Base-by-base conservation (phyloP, 1,140 invertebrate genomes). In the Dermatophagoides farinae region DNA sequence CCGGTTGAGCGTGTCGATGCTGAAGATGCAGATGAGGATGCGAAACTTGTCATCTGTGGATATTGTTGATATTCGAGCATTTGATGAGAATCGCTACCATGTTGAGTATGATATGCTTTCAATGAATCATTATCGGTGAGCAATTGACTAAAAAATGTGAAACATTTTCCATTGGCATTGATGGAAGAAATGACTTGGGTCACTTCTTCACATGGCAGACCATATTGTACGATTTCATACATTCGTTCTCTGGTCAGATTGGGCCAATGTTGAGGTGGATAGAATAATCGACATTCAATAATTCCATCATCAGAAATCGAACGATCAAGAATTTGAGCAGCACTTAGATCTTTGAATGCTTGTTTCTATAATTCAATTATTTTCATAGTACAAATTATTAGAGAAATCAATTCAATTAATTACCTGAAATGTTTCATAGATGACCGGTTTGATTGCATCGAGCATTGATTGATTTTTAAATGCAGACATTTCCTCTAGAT, bases 371-470 rank as follows among this genome's bases (percentile, higher is more conserved):
- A 20, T 12, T 49, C 8, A 4, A 51, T 31, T 2, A 23, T 16
- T 51, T 4, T 16, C 12, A 51, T 51, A 6, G 25, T 23, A 12
- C 11, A 31, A 12, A 51, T 23, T 23, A 38, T 57, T 53, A 4
- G 25, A 57, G 8, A 50, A 44, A 57, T 23, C 1, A 57, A 55
- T 44, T 44, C 23, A 57, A 16, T 47, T 5, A 47, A 10, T n/a
- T 49, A 60, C 58, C 43, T 60, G 58, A 50, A 60, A 60, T 18
- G 58, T 47, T 23, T 60, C 58, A 41, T 60, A 60, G 23, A 60
- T 60, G 25, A 60, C 31, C 46, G 58, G 58, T 60, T 39, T 37
- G 18, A 60, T 60, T 11, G 58, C 58, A 20, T 46, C 23, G 5
- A 38, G n/a, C 44, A 60, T 49, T 1, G 58, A 37, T 12, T 18